phyloP scores from a whole-genome alignment of 2,113 vertebrate genomes.

The Ornithorhynchus anatinus region DNA sequence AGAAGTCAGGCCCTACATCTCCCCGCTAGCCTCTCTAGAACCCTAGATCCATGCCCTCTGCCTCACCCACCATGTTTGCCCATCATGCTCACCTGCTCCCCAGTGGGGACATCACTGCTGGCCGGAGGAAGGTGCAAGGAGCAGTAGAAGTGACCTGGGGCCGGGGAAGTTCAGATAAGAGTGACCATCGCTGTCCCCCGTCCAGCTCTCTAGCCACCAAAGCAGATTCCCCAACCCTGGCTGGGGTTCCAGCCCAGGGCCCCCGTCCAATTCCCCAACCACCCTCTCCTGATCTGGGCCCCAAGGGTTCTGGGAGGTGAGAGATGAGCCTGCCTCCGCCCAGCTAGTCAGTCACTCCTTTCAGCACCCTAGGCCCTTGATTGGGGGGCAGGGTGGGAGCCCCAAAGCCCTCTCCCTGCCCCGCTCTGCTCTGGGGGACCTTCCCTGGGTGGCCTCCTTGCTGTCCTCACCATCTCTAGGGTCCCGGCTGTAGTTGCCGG shows the following conservation, averaged over 20 bases:
- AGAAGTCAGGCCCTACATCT: too few relatives aligned
- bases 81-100: constrained; percentile 16
- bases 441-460: too few relatives aligned
- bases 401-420: not conserved
- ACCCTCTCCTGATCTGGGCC: not conserved
- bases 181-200: too few relatives aligned
- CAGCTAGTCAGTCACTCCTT: too few relatives aligned
- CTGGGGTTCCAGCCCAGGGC: not conserved
- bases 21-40: not conserved
- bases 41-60: not conserved
- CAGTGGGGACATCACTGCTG: not conserved
- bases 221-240: not conserved
- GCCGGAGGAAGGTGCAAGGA: constrained; percentile 60
- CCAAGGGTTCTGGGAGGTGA: not conserved
- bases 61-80: not conserved
- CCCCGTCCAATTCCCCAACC: not conserved
- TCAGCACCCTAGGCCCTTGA: too few relatives aligned
- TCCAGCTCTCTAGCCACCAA: too few relatives aligned
- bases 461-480: constrained; percentile 79
- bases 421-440: too few relatives aligned
- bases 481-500: constrained; percentile 81
- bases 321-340: too few relatives aligned
- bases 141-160: constrained; percentile 71
- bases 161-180: not conserved
- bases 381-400: too few relatives aligned